These are phyloP conservation scores for Brachionus angularis DNA, from an alignment of 1,140 invertebrate genomes.

Conservation along the genomic window DNA sequence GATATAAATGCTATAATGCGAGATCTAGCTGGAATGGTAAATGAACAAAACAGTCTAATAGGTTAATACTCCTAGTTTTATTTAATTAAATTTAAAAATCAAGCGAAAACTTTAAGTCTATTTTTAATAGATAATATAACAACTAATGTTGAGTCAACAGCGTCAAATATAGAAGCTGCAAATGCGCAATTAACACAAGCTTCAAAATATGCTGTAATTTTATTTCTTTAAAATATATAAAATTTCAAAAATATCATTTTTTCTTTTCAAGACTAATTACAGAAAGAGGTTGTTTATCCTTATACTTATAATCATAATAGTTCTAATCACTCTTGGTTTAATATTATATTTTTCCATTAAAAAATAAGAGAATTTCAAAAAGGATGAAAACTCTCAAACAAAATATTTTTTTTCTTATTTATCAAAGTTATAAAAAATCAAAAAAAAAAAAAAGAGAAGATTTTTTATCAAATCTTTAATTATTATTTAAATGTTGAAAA, in stretches of 20 bases:
- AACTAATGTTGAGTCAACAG: conserved; percentile 30
- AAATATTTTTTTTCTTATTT: too few relatives aligned
- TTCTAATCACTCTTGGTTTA: conserved; percentile 17
- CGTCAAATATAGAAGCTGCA: neutral
- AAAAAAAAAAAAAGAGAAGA: neutral
- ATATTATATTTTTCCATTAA: conserved; percentile 32
- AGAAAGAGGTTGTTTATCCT: conserved; percentile 28
- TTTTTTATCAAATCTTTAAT: neutral
- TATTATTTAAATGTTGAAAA: neutral
- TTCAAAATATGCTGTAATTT: conserved; percentile 28
- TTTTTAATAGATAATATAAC: conserved; percentile 20
- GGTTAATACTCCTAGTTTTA: neutral
- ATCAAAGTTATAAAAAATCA: neutral
- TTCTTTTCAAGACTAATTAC: conserved; percentile 18
- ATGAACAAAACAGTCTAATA: conserved; percentile 35
- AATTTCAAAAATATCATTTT: too few relatives aligned
- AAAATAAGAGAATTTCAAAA: neutral
- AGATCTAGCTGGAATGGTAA: conserved; percentile 32
- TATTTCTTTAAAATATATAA: neutral
- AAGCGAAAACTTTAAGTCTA: neutral
- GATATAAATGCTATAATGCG: conserved; percentile 39
- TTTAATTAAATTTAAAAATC: neutral
- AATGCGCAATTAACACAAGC: conserved; percentile 24
- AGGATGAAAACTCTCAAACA: too few relatives aligned
- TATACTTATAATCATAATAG: conserved; percentile 22